These are phyloP conservation scores for Metopia argyrocephala DNA, from an alignment of 2,888 invertebrate species.

Conservation along the genomic window DNA sequence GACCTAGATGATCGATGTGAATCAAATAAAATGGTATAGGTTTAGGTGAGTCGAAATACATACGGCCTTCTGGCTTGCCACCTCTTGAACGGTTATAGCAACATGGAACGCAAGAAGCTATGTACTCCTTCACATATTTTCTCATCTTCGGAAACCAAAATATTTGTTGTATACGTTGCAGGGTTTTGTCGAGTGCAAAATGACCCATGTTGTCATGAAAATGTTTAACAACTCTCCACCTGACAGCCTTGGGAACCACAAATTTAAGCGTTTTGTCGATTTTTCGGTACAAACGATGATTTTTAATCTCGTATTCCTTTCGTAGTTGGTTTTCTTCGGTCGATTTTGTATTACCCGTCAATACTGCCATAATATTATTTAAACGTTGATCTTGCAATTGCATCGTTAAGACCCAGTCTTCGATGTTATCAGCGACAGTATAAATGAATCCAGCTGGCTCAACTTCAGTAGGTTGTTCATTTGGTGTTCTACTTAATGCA, in stretches of 20 bases:
- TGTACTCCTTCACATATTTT: too few species aligned
- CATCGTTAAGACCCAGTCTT: slow-evolving; percentile 62
- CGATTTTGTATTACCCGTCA: not conserved
- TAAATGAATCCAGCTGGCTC: not conserved
- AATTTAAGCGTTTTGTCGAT: slow-evolving; percentile 7
- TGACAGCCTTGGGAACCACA: slow-evolving; percentile 50
- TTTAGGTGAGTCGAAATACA: too few species aligned
- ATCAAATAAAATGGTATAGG: too few species aligned
- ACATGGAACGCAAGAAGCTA: too few species aligned
- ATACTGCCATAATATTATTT: slow-evolving; percentile 3
- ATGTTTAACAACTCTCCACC: not conserved
- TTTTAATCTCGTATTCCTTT: slow-evolving; percentile 20
- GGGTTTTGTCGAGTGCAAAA: too few species aligned
- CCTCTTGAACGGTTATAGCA: too few species aligned
- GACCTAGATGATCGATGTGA: too few species aligned
- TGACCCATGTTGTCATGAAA: slow-evolving; percentile 8
- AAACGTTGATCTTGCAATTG: slow-evolving; percentile 45
- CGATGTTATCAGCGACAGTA: slow-evolving; percentile 16
- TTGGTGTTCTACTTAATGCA: slow-evolving; percentile 52
- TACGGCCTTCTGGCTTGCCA: too few species aligned
- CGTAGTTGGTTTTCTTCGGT: not conserved
- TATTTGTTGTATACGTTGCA: too few species aligned
- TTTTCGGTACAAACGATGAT: not conserved
- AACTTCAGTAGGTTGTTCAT: not conserved
- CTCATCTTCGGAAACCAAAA: too few species aligned